Conservation (phyloP, 2,888 invertebrate genomes). For the Phortica okadai region DNA sequence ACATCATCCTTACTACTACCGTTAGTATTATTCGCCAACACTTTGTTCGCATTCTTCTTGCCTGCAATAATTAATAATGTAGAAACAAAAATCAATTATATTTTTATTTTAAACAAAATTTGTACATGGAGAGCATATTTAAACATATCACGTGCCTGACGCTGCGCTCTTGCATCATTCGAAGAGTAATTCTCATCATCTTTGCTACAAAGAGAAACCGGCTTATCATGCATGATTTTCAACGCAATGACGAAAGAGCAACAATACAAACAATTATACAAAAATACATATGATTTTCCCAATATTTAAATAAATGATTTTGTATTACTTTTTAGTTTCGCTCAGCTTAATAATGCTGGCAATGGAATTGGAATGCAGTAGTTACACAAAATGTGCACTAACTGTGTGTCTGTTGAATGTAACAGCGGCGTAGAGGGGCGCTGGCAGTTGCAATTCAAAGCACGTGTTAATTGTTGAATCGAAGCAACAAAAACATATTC, state of each 20-base stretch:
- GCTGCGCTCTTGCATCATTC: not conserved
- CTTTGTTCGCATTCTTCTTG: conserved; percentile 66
- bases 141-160: not conserved
- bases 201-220: conserved; percentile 22
- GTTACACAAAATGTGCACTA: not conserved
- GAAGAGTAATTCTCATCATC: conserved; percentile 69
- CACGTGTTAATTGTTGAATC: conserved; percentile 73
- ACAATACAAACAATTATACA: conserved; percentile 1
- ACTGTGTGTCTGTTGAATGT: conserved; percentile 44
- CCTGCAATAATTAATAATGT: conserved; percentile 44
- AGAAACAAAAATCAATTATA: not conserved
- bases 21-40: conserved; percentile 64
- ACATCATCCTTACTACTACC: conserved; percentile 39
- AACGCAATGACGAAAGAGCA: conserved; percentile 8
- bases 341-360: too few relatives aligned
- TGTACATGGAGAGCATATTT: not conserved
- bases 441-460: conserved; percentile 35
- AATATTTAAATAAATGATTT: not conserved
- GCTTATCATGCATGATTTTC: not conserved
- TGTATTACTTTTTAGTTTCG: too few relatives aligned
- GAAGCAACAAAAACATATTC: conserved; percentile 41
- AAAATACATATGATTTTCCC: not conserved
- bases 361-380: too few relatives aligned
- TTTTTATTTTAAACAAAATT: conserved; percentile 37
- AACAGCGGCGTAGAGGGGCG: conserved; percentile 32